phyloP scores from a whole-genome alignment of 2,888 invertebrate species.

The Ornithoptera alexandrae region DNA sequence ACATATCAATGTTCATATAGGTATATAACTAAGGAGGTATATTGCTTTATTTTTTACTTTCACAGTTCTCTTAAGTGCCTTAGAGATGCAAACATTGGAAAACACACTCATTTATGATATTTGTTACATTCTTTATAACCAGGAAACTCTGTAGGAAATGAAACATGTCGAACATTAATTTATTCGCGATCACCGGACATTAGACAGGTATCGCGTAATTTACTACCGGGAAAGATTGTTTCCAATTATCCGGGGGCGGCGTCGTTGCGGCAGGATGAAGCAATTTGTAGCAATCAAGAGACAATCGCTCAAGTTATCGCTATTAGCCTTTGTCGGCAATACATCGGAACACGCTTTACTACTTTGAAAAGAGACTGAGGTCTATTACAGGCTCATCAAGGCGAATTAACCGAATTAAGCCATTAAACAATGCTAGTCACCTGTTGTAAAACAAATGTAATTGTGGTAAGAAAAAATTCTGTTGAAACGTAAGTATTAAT shows the following conservation, averaged over 20 bases:
- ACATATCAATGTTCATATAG: no score
- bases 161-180: constrained; percentile 23
- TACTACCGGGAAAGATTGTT: constrained; percentile 38
- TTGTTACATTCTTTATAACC: constrained; percentile 31
- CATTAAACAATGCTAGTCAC: constrained; percentile 40
- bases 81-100: no score
- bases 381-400: constrained; percentile 38
- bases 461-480: constrained; percentile 17
- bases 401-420: constrained; percentile 45
- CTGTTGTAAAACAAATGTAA: constrained; percentile 39
- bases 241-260: constrained; percentile 49
- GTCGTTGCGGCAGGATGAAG: constrained; percentile 53
- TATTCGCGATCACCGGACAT: constrained; percentile 32
- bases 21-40: no score
- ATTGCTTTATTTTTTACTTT: no score
- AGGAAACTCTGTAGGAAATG: constrained; percentile 26
- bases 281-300: constrained; percentile 67
- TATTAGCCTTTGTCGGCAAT: constrained; percentile 51
- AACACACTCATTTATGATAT: not conserved
- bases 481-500: not conserved
- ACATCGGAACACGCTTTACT: constrained; percentile 23
- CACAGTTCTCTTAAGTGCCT: no score
- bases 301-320: constrained; percentile 54
- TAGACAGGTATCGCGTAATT: constrained; percentile 36
- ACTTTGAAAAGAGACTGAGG: constrained; percentile 32